A percentile compares a stretch with the other conserved stretches of the same genome.
These are phyloP conservation scores for Cheracebus regulus DNA, from an alignment of 2,797 vertebrate species.

Conservation along the genomic window DNA sequence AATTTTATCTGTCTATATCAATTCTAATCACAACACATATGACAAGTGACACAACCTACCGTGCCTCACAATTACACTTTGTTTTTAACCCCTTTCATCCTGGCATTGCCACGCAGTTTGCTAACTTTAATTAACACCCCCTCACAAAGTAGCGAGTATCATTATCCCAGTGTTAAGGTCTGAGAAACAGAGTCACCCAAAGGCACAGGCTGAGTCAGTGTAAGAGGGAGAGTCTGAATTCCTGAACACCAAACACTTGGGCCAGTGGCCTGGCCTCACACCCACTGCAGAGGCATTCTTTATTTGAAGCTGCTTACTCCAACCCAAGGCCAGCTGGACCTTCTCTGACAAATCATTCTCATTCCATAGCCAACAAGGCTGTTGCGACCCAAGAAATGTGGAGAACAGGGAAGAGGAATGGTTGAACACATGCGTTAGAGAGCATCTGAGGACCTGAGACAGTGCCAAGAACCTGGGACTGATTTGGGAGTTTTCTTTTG, in stretches of 20 bases:
- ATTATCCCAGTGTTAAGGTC: constrained; percentile 40
- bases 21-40: background rate
- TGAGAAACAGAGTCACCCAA: constrained; percentile 65
- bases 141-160: background rate
- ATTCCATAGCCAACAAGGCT: background rate
- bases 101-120: constrained; percentile 53
- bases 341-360: background rate
- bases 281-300: background rate
- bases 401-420: background rate
- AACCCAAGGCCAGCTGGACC: background rate
- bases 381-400: background rate
- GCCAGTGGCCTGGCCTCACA: background rate
- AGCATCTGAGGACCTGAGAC: background rate
- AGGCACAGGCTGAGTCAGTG: constrained; percentile 54
- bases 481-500: background rate
- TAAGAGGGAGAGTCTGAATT: background rate
- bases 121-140: constrained; percentile 67
- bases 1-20: background rate
- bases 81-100: constrained; percentile 71
- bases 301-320: background rate
- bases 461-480: background rate
- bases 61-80: background rate
- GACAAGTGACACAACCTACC: background rate
- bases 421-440: background rate
- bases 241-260: background rate